Base-by-base conservation (phyloP, 2,888 invertebrate species). In the Rhingia campestris region DNA sequence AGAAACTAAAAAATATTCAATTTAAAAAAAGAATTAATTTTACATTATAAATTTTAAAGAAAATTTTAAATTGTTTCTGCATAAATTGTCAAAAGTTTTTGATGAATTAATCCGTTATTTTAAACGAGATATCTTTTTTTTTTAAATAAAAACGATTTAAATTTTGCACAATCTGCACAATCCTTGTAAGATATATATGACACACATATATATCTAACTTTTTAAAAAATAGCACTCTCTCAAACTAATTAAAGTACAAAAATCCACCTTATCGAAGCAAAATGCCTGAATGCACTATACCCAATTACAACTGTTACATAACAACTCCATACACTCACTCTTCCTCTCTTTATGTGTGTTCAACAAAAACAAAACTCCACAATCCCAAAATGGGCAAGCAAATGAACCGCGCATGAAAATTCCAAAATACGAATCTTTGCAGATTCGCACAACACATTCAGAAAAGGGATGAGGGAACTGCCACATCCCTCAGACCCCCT, bases 391-490 rank as follows among this genome's bases (percentile, higher is more conserved):
- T 63, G 69, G 56, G 67, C 69, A 63, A 75, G 9, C n/a, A 43
- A 35, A 49, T 22, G 22, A 75, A 58, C n/a, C 39, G 6, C 22
- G 22, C 22, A 22, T 22, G 41, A 41, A 67, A 64, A 70, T 64
- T 58, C 58, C 51, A 45, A 82, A 81, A 73, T 73, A 61, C 76
- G 41, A 64, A 22, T 22, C 22, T 22, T 59, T 41, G 37, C 10
- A 53, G 63, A 47, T 54, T 10, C 41, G 53, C 59, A 54, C 35
- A 59, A 39, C 53, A 41, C 30, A 49, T 64, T 51, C 37, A 51
- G n/a, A n/a, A n/a, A 49, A 72, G 58, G 51, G 66, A 73, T 72
- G 61, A 73, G 61, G 77, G 2, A 73, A 82, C 72, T 47, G 22
- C 51, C 63, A 59, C 32, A 63, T 49, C 58, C 53, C 45, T 45